phyloP scores from a whole-genome alignment of 1,140 invertebrate genomes.

The Bradynema listronoti region DNA sequence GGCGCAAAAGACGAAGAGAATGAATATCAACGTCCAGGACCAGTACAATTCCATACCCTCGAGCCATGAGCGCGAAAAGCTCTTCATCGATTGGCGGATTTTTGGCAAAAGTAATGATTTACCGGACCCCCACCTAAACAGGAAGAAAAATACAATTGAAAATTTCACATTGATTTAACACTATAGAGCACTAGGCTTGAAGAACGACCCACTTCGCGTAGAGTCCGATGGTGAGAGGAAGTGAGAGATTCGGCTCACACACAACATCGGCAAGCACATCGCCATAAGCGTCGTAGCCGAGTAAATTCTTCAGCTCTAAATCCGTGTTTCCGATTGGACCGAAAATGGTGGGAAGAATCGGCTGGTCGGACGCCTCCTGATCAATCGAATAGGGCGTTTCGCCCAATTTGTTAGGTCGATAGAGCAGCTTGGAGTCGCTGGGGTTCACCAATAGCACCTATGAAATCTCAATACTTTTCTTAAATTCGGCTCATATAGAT shows the following conservation, averaged over 20 bases:
- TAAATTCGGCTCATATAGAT: too few relatives aligned
- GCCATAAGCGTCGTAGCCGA: conserved; percentile 94
- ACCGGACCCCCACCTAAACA: conserved; percentile 97
- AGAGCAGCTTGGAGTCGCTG: conserved; percentile 87
- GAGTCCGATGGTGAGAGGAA: conserved; percentile 81
- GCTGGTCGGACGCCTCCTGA: conserved; percentile 48
- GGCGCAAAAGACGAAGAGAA: conserved; percentile 67
- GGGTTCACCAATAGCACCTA: conserved; percentile 86
- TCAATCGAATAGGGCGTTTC: conserved; percentile 98
- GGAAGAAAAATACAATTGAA: too few relatives aligned
- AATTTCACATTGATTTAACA: too few relatives aligned
- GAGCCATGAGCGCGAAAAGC: conserved; percentile 83
- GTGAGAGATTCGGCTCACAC: conserved; percentile 85
- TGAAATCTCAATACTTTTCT: too few relatives aligned
- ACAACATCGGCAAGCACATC: conserved; percentile 79
- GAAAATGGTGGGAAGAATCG: conserved; percentile 57
- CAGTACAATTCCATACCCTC: conserved; percentile 69
- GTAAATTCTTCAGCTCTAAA: conserved; percentile 89
- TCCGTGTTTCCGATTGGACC: conserved; percentile 83
- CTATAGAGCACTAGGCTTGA: too few relatives aligned
- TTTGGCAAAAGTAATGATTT: conserved; percentile 91
- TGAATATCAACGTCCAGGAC: conserved; percentile 64
- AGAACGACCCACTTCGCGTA: too few relatives aligned
- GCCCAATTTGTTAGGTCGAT: conserved; percentile 83
- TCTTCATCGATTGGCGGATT: conserved; percentile 90